Conservation (phyloP, 92 coral and sea anemone genomes). For the Umimayanthus kanabou region DNA sequence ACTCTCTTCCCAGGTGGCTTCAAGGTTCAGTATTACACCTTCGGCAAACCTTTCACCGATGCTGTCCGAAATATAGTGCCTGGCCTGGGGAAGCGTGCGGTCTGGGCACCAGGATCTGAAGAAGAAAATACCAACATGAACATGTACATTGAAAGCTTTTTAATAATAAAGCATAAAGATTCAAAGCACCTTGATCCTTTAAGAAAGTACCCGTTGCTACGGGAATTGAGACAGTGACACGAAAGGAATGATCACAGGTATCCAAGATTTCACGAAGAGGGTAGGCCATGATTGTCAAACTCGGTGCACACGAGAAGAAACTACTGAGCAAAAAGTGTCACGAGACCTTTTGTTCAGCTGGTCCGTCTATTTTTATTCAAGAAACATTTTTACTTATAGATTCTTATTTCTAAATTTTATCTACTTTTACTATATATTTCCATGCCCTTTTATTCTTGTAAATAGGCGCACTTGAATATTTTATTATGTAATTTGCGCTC, state of each 20-base stretch:
- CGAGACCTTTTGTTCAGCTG: too few species aligned
- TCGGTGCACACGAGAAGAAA: too few species aligned
- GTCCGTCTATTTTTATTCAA: too few species aligned
- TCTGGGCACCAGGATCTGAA: constrained; percentile 91
- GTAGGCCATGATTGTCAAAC: background rate
- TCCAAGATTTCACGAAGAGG: background rate
- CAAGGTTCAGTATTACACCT: constrained; percentile 88
- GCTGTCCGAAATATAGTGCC: constrained; percentile 82
- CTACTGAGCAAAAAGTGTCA: too few species aligned
- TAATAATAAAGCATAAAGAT: too few species aligned
- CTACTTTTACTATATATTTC: too few species aligned
- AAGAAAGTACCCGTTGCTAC: background rate
- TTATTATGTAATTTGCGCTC: too few species aligned
- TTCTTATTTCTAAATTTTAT: too few species aligned
- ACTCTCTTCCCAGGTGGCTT: constrained; percentile 94
- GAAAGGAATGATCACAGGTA: background rate
- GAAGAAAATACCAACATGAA: background rate
- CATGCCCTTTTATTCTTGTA: too few species aligned
- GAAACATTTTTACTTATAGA: too few species aligned
- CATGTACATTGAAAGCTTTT: background rate
- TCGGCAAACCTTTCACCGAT: constrained; percentile 92
- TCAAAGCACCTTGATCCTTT: background rate
- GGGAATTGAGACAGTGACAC: background rate
- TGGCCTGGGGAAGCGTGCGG: constrained; percentile 91
- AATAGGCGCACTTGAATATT: too few species aligned